Evolutionary conservation across 2,888 invertebrate species (phyloP).

Genomic region (Lycophotia porphyrea): DNA sequence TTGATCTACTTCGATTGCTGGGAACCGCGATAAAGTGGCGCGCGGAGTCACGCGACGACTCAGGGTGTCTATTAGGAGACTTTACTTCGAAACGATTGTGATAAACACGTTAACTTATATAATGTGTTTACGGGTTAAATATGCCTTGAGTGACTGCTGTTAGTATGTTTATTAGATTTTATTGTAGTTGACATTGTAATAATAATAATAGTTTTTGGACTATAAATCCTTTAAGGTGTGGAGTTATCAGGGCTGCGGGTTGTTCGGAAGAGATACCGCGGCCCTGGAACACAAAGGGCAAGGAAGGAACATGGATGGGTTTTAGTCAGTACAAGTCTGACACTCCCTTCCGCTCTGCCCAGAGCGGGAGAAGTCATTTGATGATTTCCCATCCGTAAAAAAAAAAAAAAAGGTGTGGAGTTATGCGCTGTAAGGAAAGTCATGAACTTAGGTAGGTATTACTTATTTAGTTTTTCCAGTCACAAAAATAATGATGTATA

Average conservation of each 20-base stretch:
- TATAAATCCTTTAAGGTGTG: background rate
- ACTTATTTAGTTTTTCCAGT: background rate
- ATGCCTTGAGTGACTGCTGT: background rate
- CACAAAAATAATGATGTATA: background rate
- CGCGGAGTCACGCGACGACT: conserved; percentile 72
- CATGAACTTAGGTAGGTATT: background rate
- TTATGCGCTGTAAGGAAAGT: background rate
- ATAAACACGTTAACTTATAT: conserved; percentile 59
- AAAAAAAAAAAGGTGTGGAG: background rate
- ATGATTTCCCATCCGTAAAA: no score
- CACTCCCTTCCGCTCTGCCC: no score
- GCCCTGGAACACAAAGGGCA: no score
- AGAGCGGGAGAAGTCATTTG: no score
- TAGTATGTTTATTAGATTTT: conserved; percentile 1
- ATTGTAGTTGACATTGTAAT: background rate
- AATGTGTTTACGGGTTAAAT: conserved; percentile 44
- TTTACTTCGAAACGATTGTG: conserved; percentile 56
- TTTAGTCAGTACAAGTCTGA: no score
- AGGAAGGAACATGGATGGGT: no score
- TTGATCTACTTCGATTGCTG: conserved; percentile 71
- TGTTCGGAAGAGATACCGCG: no score
- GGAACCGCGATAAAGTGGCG: conserved; percentile 70
- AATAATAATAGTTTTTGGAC: background rate
- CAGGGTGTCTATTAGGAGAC: conserved; percentile 55
- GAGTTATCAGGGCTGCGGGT: no score